phyloP scores from a whole-genome alignment of 2,113 vertebrate species.

The Lampris incognitus region DNA sequence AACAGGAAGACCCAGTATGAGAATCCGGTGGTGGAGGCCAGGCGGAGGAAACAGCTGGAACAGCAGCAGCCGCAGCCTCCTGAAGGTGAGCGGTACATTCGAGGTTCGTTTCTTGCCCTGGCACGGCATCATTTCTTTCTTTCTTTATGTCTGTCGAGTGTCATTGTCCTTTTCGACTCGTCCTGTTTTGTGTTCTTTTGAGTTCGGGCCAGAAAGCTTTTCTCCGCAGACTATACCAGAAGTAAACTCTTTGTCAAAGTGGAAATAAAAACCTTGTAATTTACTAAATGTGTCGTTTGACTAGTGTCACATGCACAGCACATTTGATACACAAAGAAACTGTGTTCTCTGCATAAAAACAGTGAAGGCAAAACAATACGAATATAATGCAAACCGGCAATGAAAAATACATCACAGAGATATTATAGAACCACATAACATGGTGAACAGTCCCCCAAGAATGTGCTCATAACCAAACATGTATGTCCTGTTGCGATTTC shows the following conservation, averaged over 20 bases:
- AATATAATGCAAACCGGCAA: too few relatives aligned
- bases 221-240: neutral
- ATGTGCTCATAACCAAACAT: too few relatives aligned
- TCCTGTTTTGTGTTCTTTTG: slow-evolving; percentile 32
- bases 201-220: slow-evolving; percentile 54
- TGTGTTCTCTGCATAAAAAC: too few relatives aligned
- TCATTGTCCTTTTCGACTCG: slow-evolving; percentile 54
- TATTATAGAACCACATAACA: too few relatives aligned
- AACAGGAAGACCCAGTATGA: slow-evolving; percentile 99
- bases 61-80: slow-evolving; percentile 88
- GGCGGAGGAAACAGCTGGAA: slow-evolving; percentile 86
- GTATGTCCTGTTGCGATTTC: neutral
- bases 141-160: slow-evolving; percentile 74
- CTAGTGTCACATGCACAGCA: neutral
- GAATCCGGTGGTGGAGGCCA: slow-evolving; percentile 95
- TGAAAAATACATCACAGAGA: too few relatives aligned
- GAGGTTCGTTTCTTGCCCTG: slow-evolving; percentile 83
- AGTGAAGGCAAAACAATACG: too few relatives aligned
- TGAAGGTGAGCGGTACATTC: slow-evolving; percentile 92
- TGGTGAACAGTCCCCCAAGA: too few relatives aligned
- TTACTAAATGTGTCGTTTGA: neutral
- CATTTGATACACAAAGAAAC: too few relatives aligned
- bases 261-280: neutral
- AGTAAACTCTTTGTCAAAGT: neutral
- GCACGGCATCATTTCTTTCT: slow-evolving; percentile 79